Percentiles rank a stretch among this genome's conserved stretches.
Evolutionary conservation across 2,797 vertebrate genomes (phyloP).

Genomic region (Acrossocheilus wenchowensis): DNA sequence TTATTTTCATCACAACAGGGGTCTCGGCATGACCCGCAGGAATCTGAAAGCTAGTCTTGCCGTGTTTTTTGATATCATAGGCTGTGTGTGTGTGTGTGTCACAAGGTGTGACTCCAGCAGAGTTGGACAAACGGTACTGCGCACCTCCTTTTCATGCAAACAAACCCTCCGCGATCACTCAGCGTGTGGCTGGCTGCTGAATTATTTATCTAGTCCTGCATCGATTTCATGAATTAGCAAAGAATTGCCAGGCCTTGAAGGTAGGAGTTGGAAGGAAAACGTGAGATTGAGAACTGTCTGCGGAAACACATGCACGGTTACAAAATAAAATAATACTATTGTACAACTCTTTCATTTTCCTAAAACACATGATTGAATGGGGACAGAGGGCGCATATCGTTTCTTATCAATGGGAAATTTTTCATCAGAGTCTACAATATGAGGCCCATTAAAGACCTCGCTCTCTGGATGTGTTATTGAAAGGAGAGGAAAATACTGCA

Average conservation of each 20-base stretch:
- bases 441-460: background rate
- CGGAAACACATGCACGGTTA: slow-evolving; percentile 22
- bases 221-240: slow-evolving; percentile 75
- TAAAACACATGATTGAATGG: background rate
- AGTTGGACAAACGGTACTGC: slow-evolving; percentile 46
- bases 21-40: background rate
- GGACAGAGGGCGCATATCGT: background rate
- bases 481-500: slow-evolving; percentile 5
- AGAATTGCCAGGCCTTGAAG: slow-evolving; percentile 61
- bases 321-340: background rate
- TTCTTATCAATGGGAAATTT: background rate
- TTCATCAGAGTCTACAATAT: slow-evolving; percentile 11
- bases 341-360: background rate
- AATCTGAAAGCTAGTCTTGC: slow-evolving; percentile 29
- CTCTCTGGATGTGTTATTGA: background rate
- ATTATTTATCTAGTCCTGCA: slow-evolving; percentile 71
- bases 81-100: slow-evolving; percentile 16
- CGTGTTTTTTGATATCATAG: slow-evolving; percentile 11
- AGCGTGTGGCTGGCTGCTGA: slow-evolving; percentile 63
- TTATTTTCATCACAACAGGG: slow-evolving; percentile 21
- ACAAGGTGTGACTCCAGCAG: slow-evolving; percentile 17
- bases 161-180: slow-evolving; percentile 59
- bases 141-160: slow-evolving; percentile 60
- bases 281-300: slow-evolving; percentile 23
- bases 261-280: slow-evolving; percentile 28